Conservation (phyloP, 92 coral and sea anemone genomes). For the Plumapathes pennacea region DNA sequence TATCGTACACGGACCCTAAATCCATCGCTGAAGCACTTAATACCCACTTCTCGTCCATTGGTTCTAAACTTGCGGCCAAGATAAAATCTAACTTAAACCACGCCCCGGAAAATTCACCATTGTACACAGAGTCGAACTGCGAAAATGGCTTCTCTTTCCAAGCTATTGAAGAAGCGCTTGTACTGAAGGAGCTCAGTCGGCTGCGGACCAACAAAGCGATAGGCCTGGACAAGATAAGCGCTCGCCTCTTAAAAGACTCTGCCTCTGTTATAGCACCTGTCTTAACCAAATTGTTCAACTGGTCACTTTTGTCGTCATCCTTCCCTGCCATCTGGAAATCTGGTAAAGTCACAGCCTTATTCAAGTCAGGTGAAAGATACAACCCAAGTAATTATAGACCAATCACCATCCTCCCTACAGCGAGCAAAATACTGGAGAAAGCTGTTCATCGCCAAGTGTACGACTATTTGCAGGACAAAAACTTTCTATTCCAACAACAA, state of each 20-base stretch:
- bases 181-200: constrained; percentile 4
- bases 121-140: too few species aligned
- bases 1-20: too few species aligned
- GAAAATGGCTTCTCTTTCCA: constrained; percentile 2
- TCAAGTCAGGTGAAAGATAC: constrained; percentile 20
- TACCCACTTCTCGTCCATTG: too few species aligned
- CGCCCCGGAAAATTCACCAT: too few species aligned
- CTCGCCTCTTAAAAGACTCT: constrained; percentile 39
- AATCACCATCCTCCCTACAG: constrained; percentile 35
- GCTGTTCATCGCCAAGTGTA: constrained; percentile 20
- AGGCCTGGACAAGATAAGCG: constrained; percentile 28
- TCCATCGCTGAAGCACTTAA: too few species aligned
- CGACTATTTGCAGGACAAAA: too few species aligned
- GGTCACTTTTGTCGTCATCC: constrained; percentile 2
- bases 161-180: constrained; percentile 14
- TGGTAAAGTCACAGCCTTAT: constrained; percentile 37
- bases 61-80: too few species aligned
- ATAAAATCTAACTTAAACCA: too few species aligned
- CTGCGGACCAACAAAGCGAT: constrained; percentile 30
- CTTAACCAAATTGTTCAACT: constrained; percentile 10
- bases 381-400: constrained; percentile 37
- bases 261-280: background rate
- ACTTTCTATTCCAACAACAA: too few species aligned
- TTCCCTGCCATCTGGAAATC: constrained; percentile 18
- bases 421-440: constrained; percentile 26